Evolutionary conservation across 1,140 invertebrate genomes (phyloP), one percentile per base, ranked within the genome.

Genomic region (Aphaenogaster floridana): DNA sequence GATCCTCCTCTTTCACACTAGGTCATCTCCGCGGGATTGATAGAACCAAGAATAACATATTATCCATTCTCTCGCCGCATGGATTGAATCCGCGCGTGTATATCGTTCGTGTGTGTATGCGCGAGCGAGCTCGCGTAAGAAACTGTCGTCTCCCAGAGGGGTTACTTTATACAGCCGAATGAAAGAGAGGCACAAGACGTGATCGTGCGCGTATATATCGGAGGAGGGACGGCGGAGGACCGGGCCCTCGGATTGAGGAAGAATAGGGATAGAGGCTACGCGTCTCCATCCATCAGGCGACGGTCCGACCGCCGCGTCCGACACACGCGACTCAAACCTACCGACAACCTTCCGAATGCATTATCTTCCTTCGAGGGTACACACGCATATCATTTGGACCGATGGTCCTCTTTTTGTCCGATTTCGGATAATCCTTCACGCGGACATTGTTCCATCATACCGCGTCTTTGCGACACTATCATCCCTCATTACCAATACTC

Each of bases 281-380:
- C 93, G 94, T 94, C 93, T 94, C 94, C 94, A 95, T 95, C 94
- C 94, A 94, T 94, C 94, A 95, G 94, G 88, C 92, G 92, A 92
- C 78, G 83, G 86, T 91, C 93, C 42, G 93, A 94, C 91, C 92
- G 52, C 54, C 80, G 80, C 80, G 91, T 84, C 90, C 91, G 93
- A 93, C 92, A 93, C 94, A 93, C 93, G 93, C 93, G 90, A 93
- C 93, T 93, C 92, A 89, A 94, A 87, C 92, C 87, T 89, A 92
- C 93, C 91, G 92, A 92, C 93, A 93, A 94, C 93, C 80, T 92
- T 92, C 89, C 92, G 92, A 94, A 94, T 95, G 94, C 94, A 94
- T 95, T 94, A 93, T 92, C 93, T 92, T 88, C 69, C 89, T 88
- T 71, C 89, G 87, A 86, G 86, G 88, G 83, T 88, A 80, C 79